Conservation (phyloP, 2,797 vertebrate genomes). For the Anabacerthia variegaticeps region DNA sequence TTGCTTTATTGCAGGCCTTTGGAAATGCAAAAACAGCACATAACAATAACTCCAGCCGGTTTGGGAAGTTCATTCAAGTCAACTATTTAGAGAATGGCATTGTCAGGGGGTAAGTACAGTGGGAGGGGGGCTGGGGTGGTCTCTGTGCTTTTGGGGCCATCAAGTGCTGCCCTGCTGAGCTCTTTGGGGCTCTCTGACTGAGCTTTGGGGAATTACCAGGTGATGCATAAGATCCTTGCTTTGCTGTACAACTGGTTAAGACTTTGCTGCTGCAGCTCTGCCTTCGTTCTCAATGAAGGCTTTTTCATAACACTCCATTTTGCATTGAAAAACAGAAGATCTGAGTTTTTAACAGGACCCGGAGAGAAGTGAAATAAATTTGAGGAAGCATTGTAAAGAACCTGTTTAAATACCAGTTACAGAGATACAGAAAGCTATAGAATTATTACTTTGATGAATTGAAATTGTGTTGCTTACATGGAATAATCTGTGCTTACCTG, state of each 20-base stretch:
- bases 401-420: background rate
- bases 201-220: background rate
- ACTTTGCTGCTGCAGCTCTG: background rate
- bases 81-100: constrained; percentile 96
- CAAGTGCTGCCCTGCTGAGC: background rate
- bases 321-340: background rate
- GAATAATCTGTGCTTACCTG: background rate
- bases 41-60: constrained; percentile 98
- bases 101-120: constrained; percentile 88
- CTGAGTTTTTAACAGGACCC: background rate
- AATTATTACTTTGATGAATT: background rate
- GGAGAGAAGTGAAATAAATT: constrained; percentile 11
- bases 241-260: background rate
- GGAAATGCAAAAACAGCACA: constrained; percentile 98
- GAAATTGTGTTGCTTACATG: background rate
- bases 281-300: background rate
- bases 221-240: background rate
- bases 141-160: background rate
- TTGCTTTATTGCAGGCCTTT: constrained; percentile 84
- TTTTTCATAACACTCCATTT: background rate
- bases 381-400: constrained; percentile 13
- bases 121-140: background rate
- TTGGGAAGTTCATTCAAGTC: constrained; percentile 98
- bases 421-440: background rate
- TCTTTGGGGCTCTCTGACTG: background rate